Evolutionary conservation across 2,888 invertebrate species (phyloP), one percentile per base, ranked within the genome.

Genomic region (Adelognathus sp.): DNA sequence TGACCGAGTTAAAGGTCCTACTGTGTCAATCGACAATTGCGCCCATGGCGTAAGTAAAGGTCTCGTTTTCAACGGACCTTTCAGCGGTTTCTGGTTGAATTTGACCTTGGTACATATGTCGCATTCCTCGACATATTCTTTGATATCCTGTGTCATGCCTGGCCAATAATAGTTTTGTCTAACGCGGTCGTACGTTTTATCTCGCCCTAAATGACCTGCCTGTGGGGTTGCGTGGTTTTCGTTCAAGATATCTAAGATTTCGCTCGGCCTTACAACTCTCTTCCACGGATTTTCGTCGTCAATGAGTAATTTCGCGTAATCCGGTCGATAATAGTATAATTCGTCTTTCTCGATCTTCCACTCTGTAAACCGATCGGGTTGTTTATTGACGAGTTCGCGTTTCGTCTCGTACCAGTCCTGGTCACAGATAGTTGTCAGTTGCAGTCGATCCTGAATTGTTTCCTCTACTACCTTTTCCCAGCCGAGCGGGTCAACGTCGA

Each of bases 161-260:
- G 66, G 70, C 76, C 75, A 75, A 44, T 70, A 75, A 54, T 66
- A 64, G 14, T 61, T 79, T 44, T 79, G 75, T n/a, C 73, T 31
- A 7, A 81, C 73, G n/a, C 76, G 41, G 29, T 81, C 78, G 5
- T 63, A 27, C 0, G 78, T 81, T 29, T 81, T 79, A 5, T 79
- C 71, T 14, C 66, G 27, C 4, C 81, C 79, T 24, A 81, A 36
- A 41, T 79, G 76, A 24, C 70, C 73, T 33, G 56, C 74, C 18
- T 69, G 52, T 0, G 78, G 76, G 2, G 52, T 14, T 1, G 60
- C 66, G 31, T 80, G 76, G 14, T 80, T 80, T 69, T 80, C 73
- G 1, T 11, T 16, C n/a, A 80, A 27, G 16, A 80, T 33, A 5
- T 7, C 60, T 18, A 31, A 9, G 14, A 78, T 41, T 2, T 67